Base-by-base conservation (phyloP, 2,113 vertebrate species). In the Tachycineta bicolor region DNA sequence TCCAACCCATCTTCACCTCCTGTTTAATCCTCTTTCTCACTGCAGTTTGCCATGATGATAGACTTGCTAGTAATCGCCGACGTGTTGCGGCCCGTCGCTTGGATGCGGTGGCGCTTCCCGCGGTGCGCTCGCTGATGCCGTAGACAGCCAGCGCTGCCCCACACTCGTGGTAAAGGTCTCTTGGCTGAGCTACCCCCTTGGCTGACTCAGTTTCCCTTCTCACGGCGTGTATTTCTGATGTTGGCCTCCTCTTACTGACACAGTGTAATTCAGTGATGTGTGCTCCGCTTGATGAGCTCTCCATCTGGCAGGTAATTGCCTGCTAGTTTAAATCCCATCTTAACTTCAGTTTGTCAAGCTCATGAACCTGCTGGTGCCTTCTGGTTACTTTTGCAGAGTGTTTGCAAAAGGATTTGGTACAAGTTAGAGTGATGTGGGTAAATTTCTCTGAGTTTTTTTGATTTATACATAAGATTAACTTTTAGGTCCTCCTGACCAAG, bases 221-320 rank as follows among this genome's bases (percentile, higher is more conserved):
- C 76, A 63, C 0, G 0, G 50, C 24, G 9, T 87, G 64, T 47
- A 44, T 90, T 90, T 93, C 80, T 83, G 55, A 12, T 44, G 60
- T 39, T 74, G 55, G 62, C 21, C 75, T 83, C 52, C 39, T 60
- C 68, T 58, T 67, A 79, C 50, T 87, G 82, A 33, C 34, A 13
- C 21, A 0, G 76, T 14, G 13, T 65, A 92, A 67, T 83, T 89
- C 71, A 92, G 83, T 46, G 33, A 26, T 59, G 69, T 60, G 56
- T 71, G 22, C 52, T 67, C 24, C 33, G 58, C 28, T 3, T 25
- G 55, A 33, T 55, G 87, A 87, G 85, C 78, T 89, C 75, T 83
- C 90, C 65, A 83, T 95, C 88, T 96, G 95, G 75, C 68, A 92
- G 83, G 33, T 96, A 85, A 95, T 91, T 93, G 64, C 75, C 89